Evolutionary conservation across 2,888 invertebrate genomes (phyloP).

Genomic region (Pseudococcus longispinus): DNA sequence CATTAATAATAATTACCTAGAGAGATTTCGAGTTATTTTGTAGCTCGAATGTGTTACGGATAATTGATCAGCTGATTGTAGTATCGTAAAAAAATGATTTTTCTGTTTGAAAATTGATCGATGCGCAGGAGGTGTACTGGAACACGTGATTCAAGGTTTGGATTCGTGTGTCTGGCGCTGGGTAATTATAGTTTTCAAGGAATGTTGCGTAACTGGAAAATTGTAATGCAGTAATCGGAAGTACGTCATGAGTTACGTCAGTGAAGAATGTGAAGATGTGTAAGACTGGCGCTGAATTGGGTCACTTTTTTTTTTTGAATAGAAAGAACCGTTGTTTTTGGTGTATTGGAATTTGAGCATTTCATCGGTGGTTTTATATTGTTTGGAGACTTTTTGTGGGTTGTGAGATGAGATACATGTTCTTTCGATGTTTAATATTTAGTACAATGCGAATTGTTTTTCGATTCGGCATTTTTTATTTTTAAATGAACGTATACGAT

Average conservation of each 20-base stretch:
- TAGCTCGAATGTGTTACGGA: not conserved
- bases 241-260: not conserved
- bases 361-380: not conserved
- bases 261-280: not conserved
- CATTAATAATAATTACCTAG: not conserved
- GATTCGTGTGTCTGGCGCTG: not conserved
- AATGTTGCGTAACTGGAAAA: conserved; percentile 16
- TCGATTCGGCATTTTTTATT: too few relatives aligned
- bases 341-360: not conserved
- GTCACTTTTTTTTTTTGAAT: not conserved
- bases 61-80: conserved; percentile 3
- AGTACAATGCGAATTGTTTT: too few relatives aligned
- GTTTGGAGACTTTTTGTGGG: too few relatives aligned
- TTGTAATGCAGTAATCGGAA: not conserved
- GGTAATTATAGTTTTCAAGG: not conserved
- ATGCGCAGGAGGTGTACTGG: not conserved
- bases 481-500: too few relatives aligned
- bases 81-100: not conserved
- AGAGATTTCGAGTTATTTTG: conserved; percentile 31
- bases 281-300: not conserved
- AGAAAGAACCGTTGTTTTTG: not conserved
- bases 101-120: not conserved
- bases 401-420: too few relatives aligned
- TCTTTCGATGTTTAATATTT: too few relatives aligned
- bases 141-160: not conserved